Conservation (phyloP, 2,888 invertebrate genomes). For the Resseliella maxima region DNA sequence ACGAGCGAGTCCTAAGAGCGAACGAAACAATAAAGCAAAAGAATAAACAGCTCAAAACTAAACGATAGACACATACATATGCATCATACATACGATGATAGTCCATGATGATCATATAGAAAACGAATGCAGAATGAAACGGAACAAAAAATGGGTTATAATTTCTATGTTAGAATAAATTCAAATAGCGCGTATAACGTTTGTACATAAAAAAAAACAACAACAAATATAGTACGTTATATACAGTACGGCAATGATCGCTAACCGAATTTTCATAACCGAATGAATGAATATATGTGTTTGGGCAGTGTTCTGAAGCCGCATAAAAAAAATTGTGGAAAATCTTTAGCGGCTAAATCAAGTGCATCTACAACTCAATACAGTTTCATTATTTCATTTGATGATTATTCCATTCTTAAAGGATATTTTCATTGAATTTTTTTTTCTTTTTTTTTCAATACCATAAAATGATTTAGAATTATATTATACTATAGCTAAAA, state of each 20-base stretch:
- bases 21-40: neutral
- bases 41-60: neutral
- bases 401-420: too few relatives aligned
- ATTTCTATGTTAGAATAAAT: conserved; percentile 19
- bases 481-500: too few relatives aligned
- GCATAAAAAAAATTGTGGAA: neutral
- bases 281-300: conserved; percentile 39
- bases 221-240: neutral
- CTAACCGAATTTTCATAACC: neutral
- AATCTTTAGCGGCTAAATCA: neutral
- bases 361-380: neutral
- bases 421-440: too few relatives aligned
- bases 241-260: neutral
- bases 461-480: too few relatives aligned
- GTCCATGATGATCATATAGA: neutral
- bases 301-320: neutral
- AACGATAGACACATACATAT: neutral
- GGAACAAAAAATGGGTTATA: conserved; percentile 50
- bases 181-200: neutral
- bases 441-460: too few relatives aligned
- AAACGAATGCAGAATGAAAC: neutral
- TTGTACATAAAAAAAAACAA: neutral
- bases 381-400: too few relatives aligned
- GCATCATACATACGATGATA: neutral
- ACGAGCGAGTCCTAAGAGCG: neutral